phyloP scores from a whole-genome alignment of 2,888 invertebrate species.

The Cephalotes varians region DNA sequence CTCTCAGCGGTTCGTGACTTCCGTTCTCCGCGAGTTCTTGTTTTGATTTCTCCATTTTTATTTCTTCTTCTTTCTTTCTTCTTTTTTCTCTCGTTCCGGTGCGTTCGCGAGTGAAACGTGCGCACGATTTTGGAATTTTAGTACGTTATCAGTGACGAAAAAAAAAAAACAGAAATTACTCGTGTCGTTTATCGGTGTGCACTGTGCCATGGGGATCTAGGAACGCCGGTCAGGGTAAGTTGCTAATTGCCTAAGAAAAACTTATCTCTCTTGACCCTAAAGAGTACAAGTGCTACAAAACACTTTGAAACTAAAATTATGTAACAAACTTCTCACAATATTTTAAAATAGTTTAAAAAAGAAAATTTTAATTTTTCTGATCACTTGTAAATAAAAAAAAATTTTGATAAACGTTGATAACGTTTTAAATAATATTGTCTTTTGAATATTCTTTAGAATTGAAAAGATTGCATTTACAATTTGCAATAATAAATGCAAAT shows the following conservation, averaged over 20 bases:
- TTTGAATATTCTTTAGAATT: background rate
- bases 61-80: slow-evolving; percentile 10
- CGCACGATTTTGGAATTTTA: slow-evolving; percentile 14
- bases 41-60: background rate
- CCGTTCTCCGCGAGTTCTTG: slow-evolving; percentile 40
- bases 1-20: slow-evolving; percentile 59
- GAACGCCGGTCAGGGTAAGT: slow-evolving; percentile 73
- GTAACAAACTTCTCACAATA: background rate
- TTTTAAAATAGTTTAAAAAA: background rate
- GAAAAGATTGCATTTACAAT: background rate
- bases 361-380: background rate
- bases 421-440: background rate
- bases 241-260: background rate
- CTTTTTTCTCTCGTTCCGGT: slow-evolving; percentile 7
- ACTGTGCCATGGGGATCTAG: slow-evolving; percentile 80
- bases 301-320: background rate
- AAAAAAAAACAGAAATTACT: slow-evolving; percentile 27
- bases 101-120: slow-evolving; percentile 39
- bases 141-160: slow-evolving; percentile 37
- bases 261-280: background rate
- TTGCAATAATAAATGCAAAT: background rate
- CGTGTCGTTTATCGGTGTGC: slow-evolving; percentile 72
- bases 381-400: background rate
- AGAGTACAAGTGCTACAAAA: background rate
- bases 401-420: background rate